These are phyloP conservation scores for Pinctada fucata DNA, from an alignment of 2,888 invertebrate species.

Conservation along the genomic window DNA sequence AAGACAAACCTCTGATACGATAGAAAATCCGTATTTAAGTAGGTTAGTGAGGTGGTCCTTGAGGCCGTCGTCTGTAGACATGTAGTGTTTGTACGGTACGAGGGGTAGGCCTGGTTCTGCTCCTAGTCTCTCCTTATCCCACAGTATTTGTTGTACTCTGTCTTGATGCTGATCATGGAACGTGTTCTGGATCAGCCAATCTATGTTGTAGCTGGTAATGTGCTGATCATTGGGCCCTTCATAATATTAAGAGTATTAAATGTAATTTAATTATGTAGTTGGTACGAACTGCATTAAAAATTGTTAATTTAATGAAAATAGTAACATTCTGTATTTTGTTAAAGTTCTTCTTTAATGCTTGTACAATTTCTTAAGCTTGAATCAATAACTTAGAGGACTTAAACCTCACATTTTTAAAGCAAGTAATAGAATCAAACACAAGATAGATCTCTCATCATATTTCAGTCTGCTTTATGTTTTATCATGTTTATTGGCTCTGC, in stretches of 20 bases:
- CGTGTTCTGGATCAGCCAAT: slow-evolving; percentile 55
- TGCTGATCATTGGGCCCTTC: slow-evolving; percentile 64
- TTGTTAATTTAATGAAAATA: too few relatives aligned
- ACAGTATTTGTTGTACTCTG: slow-evolving; percentile 34
- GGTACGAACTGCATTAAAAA: too few relatives aligned
- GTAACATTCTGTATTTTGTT: too few relatives aligned
- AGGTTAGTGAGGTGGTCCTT: slow-evolving; percentile 51
- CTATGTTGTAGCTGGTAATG: slow-evolving; percentile 48
- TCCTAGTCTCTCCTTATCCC: slow-evolving; percentile 46
- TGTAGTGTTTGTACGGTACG: slow-evolving; percentile 47
- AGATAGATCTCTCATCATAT: too few relatives aligned
- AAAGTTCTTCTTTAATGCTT: too few relatives aligned
- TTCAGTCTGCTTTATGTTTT: too few relatives aligned
- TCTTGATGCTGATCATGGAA: slow-evolving; percentile 30
- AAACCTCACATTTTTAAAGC: too few relatives aligned
- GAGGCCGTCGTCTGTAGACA: slow-evolving; percentile 52
- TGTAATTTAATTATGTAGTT: too few relatives aligned
- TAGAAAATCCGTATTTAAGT: slow-evolving; percentile 57
- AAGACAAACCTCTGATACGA: slow-evolving; percentile 50
- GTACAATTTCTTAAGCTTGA: too few relatives aligned
- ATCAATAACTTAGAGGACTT: too few relatives aligned
- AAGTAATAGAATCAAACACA: too few relatives aligned
- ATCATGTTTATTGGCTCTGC: too few relatives aligned
- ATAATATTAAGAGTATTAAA: background rate
- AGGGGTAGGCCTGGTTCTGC: slow-evolving; percentile 29